Base-by-base conservation (phyloP, 2,888 invertebrate species). In the Platypus cylindrus region DNA sequence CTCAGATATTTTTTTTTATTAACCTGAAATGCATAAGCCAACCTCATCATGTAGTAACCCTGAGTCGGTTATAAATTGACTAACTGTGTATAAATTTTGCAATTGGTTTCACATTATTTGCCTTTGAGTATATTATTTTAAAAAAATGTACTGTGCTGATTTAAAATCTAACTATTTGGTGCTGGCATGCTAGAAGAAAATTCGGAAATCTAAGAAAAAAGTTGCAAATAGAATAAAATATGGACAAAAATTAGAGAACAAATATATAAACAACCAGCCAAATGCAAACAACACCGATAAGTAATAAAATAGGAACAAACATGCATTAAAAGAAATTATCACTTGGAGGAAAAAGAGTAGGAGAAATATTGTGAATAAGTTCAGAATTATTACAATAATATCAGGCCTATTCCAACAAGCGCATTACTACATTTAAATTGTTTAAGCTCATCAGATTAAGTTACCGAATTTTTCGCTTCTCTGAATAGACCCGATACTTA, bases 221-320 rank as follows among this genome's bases (percentile, higher is more conserved):
- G 26, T 36, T 30, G 30, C 30, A 27, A n/a, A 20, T 30, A 17
- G n/a, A n/a, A n/a, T n/a, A n/a, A n/a, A n/a, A n/a, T n/a, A n/a
- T n/a, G n/a, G n/a, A 48, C 44, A 48, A 43, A 36, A 29, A 36
- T 44, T 44, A 43, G 43, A 50, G 56, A 56, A 62, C 58, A 60
- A 51, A 51, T 52, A n/a, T n/a, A n/a, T n/a, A n/a, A n/a, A n/a
- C n/a, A 40, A 60, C 52, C 60, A 60, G 59, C 59, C 60, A 60
- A 51, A 62, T 62, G 62, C 62, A 59, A 50, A 60, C 55, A 60
- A 60, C 58, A 62, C 59, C 38, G 32, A n/a, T n/a, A n/a, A n/a
- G n/a, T n/a, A n/a, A n/a, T n/a, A 57, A 55, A 55, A 56, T 56
- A 54, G 55, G 52, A 43, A 47, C 59, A 60, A 60, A 59, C 58